These are phyloP conservation scores for Leptodactylus fuscus DNA, from an alignment of 2,113 vertebrate species.

Conservation along the genomic window DNA sequence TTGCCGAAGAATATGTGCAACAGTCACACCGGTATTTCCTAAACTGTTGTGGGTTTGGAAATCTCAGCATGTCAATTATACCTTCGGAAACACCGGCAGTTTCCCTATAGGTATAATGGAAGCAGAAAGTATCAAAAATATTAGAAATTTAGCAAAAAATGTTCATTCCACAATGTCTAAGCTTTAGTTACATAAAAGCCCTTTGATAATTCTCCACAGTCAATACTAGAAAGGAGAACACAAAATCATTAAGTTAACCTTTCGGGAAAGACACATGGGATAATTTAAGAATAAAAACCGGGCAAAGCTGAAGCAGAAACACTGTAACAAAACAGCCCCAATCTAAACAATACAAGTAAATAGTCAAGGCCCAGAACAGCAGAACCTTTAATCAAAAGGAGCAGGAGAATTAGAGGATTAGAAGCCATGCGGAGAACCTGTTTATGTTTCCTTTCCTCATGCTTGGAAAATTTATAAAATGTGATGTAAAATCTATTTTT, in stretches of 20 bases:
- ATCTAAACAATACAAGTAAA: neutral
- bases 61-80: too few relatives aligned
- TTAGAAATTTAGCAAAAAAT: too few relatives aligned
- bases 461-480: constrained; percentile 15
- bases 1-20: too few relatives aligned
- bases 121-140: too few relatives aligned
- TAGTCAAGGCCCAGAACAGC: neutral
- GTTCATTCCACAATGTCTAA: too few relatives aligned
- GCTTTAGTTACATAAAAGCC: neutral
- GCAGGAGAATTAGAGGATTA: neutral
- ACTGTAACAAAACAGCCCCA: neutral
- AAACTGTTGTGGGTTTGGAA: too few relatives aligned
- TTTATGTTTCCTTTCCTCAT: constrained; percentile 18
- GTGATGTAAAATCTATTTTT: constrained; percentile 39
- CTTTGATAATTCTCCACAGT: neutral
- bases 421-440: constrained; percentile 32
- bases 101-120: too few relatives aligned
- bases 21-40: too few relatives aligned
- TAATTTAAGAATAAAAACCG: neutral
- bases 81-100: too few relatives aligned
- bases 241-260: neutral
- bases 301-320: neutral
- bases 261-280: neutral
- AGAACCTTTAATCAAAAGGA: neutral
- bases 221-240: neutral